Evolutionary conservation across 2,797 vertebrate species (phyloP), one percentile per base, ranked within the genome.

Genomic region (Hippopotamyrus pictus): DNA sequence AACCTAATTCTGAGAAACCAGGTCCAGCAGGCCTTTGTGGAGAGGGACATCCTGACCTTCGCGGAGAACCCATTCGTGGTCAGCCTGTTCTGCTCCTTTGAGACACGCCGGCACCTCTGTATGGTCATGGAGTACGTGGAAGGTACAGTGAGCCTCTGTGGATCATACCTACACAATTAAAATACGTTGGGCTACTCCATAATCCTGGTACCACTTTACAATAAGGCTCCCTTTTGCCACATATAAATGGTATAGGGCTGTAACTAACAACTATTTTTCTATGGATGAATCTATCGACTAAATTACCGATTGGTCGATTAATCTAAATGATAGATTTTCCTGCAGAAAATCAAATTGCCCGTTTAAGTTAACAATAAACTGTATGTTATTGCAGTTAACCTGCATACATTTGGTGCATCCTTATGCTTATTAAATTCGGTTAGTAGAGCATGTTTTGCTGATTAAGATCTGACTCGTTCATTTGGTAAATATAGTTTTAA

Each of bases 41-140:
- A 99, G 92, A 94, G 98, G 0, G 98, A 99, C 92, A 99, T 99
- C 93, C 93, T 99, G 89, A 98, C 98, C 0, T 99, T 99, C 65
- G 98, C 98, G 0, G 98, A 99, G 94, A 99, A 99, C 93, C 98
- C 98, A 44, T 99, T 99, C n/a, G 98, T 99, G 91, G 98, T 99
- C 93, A 97, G 98, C 93, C 98, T 99, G 97, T 99, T 98, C 94
- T 99, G 98, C 92, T 99, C 98, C 88, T 99, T 99, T 76, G 97
- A 99, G 94, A 98, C 98, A 3, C 96, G 96, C 88, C 94, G 98
- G 59, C 98, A 99, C 91, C 95, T 99, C 82, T 99, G 98, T 94
- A 98, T 99, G 97, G 98, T 99, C 91, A 98, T 99, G 97, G 98
- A 99, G 91, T 99, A 98, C 1, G 98, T 99, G 76, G 98, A 99